A percentile compares a stretch with the other conserved stretches of the same genome.
Evolutionary conservation across 2,113 vertebrate genomes (phyloP).

Genomic region (Labrus mixtus): DNA sequence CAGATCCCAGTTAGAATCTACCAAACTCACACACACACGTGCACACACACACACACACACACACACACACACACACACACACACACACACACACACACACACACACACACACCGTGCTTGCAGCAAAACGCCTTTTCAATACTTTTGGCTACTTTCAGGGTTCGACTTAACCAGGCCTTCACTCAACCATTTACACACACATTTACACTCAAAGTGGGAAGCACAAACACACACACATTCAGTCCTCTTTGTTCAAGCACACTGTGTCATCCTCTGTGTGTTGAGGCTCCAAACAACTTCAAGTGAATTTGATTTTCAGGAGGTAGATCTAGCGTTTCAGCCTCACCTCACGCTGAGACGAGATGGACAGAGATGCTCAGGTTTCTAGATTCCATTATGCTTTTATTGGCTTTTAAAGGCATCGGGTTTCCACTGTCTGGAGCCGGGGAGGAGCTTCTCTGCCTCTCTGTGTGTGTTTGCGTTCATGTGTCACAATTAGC

Average conservation of each 20-base stretch:
- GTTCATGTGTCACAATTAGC: slow-evolving; percentile 59
- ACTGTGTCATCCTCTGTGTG: slow-evolving; percentile 22
- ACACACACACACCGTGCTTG: slow-evolving; percentile 31
- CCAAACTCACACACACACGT: slow-evolving; percentile 43
- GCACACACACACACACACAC: slow-evolving; percentile 38
- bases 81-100: slow-evolving; percentile 29
- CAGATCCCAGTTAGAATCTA: no score
- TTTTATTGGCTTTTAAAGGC: slow-evolving; percentile 84
- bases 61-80: slow-evolving; percentile 30
- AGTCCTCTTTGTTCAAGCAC: slow-evolving; percentile 27
- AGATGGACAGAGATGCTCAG: slow-evolving; percentile 70
- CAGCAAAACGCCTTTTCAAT: slow-evolving; percentile 57
- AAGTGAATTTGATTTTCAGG: slow-evolving; percentile 68
- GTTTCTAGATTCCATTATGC: slow-evolving; percentile 82
- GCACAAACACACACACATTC: background rate
- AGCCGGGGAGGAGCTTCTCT: slow-evolving; percentile 71
- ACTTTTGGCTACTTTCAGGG: slow-evolving; percentile 50
- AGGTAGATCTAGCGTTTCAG: slow-evolving; percentile 71
- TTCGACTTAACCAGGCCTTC: slow-evolving; percentile 35
- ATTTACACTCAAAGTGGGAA: background rate
- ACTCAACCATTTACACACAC: slow-evolving; percentile 22
- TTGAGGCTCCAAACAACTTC: slow-evolving; percentile 47
- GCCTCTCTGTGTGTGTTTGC: slow-evolving; percentile 17
- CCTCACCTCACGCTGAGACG: slow-evolving; percentile 58
- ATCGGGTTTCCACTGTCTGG: slow-evolving; percentile 80